These are phyloP conservation scores for Phoebastria nigripes DNA, from an alignment of 2,797 vertebrate species.

Conservation along the genomic window DNA sequence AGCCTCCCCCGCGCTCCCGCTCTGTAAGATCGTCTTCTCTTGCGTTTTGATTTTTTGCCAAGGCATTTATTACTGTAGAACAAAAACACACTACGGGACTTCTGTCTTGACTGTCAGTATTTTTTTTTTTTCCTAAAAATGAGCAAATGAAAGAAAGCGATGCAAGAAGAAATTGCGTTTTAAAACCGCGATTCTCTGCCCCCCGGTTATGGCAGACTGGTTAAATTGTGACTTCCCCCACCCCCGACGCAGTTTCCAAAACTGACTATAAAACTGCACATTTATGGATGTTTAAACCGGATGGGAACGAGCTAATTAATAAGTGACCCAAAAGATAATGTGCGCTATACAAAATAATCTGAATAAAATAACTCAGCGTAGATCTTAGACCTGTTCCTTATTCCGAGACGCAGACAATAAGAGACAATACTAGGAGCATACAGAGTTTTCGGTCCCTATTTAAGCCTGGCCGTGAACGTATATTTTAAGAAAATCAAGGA, in stretches of 20 bases:
- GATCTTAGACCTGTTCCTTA: background rate
- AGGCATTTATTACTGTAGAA: background rate
- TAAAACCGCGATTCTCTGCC: background rate
- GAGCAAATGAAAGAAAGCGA: background rate
- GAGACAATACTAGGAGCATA: background rate
- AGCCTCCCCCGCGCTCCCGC: background rate
- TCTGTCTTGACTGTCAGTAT: background rate
- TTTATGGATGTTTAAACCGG: background rate
- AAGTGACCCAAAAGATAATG: background rate
- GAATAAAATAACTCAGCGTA: background rate
- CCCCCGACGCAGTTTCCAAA: background rate
- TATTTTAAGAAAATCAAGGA: background rate
- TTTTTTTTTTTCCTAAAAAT: background rate
- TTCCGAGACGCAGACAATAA: background rate
- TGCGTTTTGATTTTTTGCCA: background rate
- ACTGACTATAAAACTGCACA: background rate
- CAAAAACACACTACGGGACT: background rate
- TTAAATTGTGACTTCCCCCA: background rate
- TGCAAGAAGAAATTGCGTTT: background rate
- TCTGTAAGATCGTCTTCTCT: background rate
- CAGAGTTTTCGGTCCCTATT: background rate
- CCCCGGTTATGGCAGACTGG: background rate
- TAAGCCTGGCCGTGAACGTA: background rate
- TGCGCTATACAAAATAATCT: background rate
- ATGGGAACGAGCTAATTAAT: background rate